phyloP scores from a whole-genome alignment of 2,113 vertebrate genomes.

The Ibidorhyncha struthersii region DNA sequence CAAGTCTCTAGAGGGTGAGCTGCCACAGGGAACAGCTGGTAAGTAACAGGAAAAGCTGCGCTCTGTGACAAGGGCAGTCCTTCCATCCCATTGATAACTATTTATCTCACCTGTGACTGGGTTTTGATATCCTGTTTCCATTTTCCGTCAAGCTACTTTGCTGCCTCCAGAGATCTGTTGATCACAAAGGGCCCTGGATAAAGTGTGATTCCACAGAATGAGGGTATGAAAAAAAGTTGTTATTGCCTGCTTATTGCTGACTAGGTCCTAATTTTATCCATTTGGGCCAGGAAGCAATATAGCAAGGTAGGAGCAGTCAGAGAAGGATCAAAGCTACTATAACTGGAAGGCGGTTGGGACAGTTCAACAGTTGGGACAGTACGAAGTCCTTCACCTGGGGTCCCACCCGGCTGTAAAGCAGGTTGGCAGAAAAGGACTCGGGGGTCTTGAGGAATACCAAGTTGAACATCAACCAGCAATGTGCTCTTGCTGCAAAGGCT shows the following conservation, averaged over 20 bases:
- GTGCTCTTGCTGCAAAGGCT: background rate
- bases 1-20: background rate
- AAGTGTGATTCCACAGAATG: background rate
- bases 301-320: background rate
- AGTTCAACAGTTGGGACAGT: too few relatives aligned
- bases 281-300: background rate
- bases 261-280: background rate
- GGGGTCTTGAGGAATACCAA: background rate
- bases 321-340: background rate
- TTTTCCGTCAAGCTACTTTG: background rate
- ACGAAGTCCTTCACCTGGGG: background rate
- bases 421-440: background rate
- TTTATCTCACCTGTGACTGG: background rate
- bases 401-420: background rate
- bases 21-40: background rate
- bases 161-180: background rate
- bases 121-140: background rate
- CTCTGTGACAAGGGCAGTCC: background rate
- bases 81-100: background rate
- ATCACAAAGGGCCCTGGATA: background rate
- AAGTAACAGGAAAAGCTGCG: background rate
- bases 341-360: background rate
- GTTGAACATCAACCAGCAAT: background rate
- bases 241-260: background rate
- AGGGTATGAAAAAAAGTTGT: background rate